Conservation (phyloP, 2,888 invertebrate genomes). For the Drosophila pseudotalamancana region DNA sequence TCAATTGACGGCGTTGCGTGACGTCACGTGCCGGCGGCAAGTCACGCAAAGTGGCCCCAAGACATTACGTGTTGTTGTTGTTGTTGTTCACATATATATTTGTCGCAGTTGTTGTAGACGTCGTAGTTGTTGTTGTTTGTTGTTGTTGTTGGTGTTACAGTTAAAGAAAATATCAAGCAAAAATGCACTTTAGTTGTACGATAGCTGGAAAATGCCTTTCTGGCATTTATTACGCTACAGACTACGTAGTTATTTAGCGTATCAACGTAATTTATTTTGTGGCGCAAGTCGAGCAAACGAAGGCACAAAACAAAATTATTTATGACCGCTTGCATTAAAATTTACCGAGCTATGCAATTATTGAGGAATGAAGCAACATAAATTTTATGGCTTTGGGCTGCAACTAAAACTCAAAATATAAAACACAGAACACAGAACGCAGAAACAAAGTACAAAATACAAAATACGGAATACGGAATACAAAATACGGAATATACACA, state of each 20-base stretch:
- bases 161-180: constrained; percentile 72
- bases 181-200: constrained; percentile 75
- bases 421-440: constrained; percentile 16
- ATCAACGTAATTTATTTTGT: constrained; percentile 71
- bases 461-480: constrained; percentile 24
- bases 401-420: constrained; percentile 54
- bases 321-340: constrained; percentile 81
- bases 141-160: constrained; percentile 46
- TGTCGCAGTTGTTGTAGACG: constrained; percentile 21
- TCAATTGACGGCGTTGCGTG: constrained; percentile 59
- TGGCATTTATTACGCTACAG: constrained; percentile 56
- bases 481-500: constrained; percentile 10
- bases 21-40: constrained; percentile 59
- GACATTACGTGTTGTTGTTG: constrained; percentile 26
- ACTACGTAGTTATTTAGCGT: constrained; percentile 66
- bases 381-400: constrained; percentile 66
- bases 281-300: constrained; percentile 52
- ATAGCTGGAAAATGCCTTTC: constrained; percentile 58
- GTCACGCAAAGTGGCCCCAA: constrained; percentile 60
- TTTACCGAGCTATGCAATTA: constrained; percentile 80
- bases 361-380: constrained; percentile 79
- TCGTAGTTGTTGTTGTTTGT: constrained; percentile 24
- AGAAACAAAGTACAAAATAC: constrained; percentile 17
- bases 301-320: constrained; percentile 70
- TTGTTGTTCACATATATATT: constrained; percentile 13